Evolutionary conservation across 2,888 invertebrate species (phyloP), one percentile per base, ranked within the genome.

Genomic region (Thymelicus lineola): DNA sequence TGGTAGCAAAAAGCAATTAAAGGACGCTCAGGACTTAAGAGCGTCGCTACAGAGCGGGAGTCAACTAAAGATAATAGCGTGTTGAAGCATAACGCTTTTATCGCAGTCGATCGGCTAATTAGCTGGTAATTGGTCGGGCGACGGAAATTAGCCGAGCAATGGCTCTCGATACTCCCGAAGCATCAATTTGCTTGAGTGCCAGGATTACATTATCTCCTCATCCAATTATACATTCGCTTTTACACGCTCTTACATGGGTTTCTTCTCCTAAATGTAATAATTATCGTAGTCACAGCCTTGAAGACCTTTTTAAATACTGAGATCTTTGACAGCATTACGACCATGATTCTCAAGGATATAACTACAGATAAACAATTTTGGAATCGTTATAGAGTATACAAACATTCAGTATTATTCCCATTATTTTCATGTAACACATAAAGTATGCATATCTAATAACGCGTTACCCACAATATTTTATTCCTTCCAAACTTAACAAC

Each of bases 41-140:
- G n/a, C 57, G 14, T 28, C 57, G 50, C 20, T 20, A 6, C 57
- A 6, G 10, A 57, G 7, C 35, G 14, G 59, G 28, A 60, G 50
- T 60, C 15, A 53, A 66, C 38, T 53, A 50, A 46, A 66, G 46
- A 60, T 60, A 66, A 66, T 66, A 28, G 35, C 14, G 46, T 62
- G 61, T 67, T 66, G 55, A 20, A 75, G 76, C 74, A 75, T 79
- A 80, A 81, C 76, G 83, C 85, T 76, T 79, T 85, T 85, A 85
- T 80, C 76, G 66, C 72, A 75, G 75, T 68, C 80, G 78, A 85
- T 84, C 79, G 82, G 77, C 79, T 85, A 82, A 86, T 86, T 85
- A 84, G 75, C 73, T 74, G 75, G 78, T 85, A 85, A 84, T 85
- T 79, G 82, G 76, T 76, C 71, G 76, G 81, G 79, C 78, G 80